phyloP scores from a whole-genome alignment of 2,888 invertebrate genomes.

The Lasioglossum malachurum region DNA sequence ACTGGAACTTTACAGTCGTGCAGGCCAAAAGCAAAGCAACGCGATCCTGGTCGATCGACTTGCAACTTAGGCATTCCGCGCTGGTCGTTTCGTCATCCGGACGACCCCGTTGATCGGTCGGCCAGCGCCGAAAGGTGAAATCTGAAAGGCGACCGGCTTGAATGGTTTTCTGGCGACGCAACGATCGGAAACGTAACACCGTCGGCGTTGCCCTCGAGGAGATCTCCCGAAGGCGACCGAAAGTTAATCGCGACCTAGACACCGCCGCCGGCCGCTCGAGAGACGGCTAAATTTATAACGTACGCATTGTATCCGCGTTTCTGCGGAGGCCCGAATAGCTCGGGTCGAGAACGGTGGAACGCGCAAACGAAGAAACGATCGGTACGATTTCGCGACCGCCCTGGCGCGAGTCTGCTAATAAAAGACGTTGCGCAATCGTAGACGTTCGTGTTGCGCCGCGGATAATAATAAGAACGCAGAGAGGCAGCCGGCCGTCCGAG shows the following conservation, averaged over 20 bases:
- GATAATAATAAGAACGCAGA: constrained; percentile 74
- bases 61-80: neutral
- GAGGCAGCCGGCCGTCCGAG: neutral
- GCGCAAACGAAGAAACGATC: constrained; percentile 59
- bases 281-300: constrained; percentile 64
- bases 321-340: constrained; percentile 65
- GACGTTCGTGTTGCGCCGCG: constrained; percentile 67
- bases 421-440: constrained; percentile 79
- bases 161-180: neutral
- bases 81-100: neutral
- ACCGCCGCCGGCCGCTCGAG: constrained; percentile 47
- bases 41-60: neutral
- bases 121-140: neutral
- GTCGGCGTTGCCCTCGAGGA: neutral
- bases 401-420: constrained; percentile 73
- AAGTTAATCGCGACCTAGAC: constrained; percentile 73
- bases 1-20: neutral
- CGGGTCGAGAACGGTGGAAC: constrained; percentile 26
- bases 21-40: neutral
- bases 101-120: neutral
- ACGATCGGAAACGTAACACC: constrained; percentile 3
- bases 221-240: constrained; percentile 11
- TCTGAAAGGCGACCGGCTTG: neutral
- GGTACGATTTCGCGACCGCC: constrained; percentile 69
- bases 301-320: constrained; percentile 46